These are phyloP conservation scores for Hypsibius dujardini DNA, from an alignment of 1,140 invertebrate species.

Conservation along the genomic window DNA sequence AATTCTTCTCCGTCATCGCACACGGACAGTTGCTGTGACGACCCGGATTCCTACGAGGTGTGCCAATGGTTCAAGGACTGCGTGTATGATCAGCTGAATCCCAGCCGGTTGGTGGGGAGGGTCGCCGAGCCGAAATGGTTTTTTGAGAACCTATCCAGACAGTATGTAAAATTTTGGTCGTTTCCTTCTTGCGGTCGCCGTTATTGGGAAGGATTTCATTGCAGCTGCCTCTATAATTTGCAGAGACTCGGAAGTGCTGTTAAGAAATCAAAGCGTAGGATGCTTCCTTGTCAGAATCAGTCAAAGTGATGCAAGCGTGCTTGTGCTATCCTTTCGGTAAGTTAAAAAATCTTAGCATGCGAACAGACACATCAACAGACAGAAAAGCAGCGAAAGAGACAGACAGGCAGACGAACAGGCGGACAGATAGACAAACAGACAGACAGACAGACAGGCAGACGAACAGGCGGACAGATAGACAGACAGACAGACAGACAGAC, in stretches of 20 bases:
- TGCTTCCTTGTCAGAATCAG: not conserved
- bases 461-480: not conserved
- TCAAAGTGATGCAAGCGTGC: not conserved
- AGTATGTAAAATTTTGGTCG: not conserved
- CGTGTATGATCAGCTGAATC: not conserved
- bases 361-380: not conserved
- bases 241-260: not conserved
- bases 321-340: constrained; percentile 1
- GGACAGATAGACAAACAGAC: too few species aligned
- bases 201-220: not conserved
- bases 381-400: not conserved
- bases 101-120: not conserved
- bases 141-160: not conserved
- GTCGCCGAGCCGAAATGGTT: not conserved
- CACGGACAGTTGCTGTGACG: not conserved
- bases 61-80: constrained; percentile 14
- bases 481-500: too few species aligned
- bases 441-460: too few species aligned
- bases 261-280: not conserved
- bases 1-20: too few species aligned
- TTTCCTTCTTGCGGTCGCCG: too few species aligned
- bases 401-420: not conserved
- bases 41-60: not conserved
- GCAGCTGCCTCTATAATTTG: not conserved
- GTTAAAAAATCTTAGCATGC: not conserved